These are phyloP conservation scores for Belgica antarctica DNA, from an alignment of 2,888 invertebrate species.

Conservation along the genomic window DNA sequence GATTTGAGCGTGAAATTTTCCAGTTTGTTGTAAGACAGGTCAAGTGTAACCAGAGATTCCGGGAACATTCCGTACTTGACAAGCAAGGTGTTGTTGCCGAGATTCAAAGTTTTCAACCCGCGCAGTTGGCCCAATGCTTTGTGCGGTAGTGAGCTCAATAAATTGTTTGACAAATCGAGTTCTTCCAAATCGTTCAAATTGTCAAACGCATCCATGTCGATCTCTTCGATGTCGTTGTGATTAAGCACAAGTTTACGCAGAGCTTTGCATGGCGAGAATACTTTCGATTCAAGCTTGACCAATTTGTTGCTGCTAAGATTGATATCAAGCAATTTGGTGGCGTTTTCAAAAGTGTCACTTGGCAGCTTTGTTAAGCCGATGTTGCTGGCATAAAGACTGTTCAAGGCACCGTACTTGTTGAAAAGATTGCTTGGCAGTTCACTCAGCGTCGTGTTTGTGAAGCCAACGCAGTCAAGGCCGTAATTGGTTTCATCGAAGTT, in stretches of 20 bases:
- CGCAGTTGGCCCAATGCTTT: constrained; percentile 33
- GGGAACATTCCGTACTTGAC: constrained; percentile 37
- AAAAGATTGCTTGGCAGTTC: constrained; percentile 34
- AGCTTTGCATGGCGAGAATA: constrained; percentile 33
- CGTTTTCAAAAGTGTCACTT: constrained; percentile 27
- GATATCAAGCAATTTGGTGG: constrained; percentile 28
- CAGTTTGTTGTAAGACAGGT: constrained; percentile 38
- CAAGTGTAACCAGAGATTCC: constrained; percentile 23
- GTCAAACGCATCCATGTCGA: constrained; percentile 41
- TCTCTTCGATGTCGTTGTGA: constrained; percentile 31
- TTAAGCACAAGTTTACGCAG: constrained; percentile 13
- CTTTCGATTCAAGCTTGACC: constrained; percentile 8
- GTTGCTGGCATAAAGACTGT: constrained; percentile 33
- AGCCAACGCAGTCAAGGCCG: constrained; percentile 36
- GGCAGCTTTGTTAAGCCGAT: constrained; percentile 16
- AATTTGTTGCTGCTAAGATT: constrained; percentile 28
- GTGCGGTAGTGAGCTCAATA: constrained; percentile 23
- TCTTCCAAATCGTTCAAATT: constrained; percentile 30
- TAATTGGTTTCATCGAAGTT: constrained; percentile 40
- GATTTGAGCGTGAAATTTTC: constrained; percentile 42
- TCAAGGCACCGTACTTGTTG: constrained; percentile 39
- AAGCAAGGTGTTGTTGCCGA: constrained; percentile 22
- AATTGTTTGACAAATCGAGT: constrained; percentile 37
- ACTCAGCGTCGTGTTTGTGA: constrained; percentile 24
- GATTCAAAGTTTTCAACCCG: not conserved